phyloP scores from a whole-genome alignment of 2,888 invertebrate species.

The Rhodophaea formosa region DNA sequence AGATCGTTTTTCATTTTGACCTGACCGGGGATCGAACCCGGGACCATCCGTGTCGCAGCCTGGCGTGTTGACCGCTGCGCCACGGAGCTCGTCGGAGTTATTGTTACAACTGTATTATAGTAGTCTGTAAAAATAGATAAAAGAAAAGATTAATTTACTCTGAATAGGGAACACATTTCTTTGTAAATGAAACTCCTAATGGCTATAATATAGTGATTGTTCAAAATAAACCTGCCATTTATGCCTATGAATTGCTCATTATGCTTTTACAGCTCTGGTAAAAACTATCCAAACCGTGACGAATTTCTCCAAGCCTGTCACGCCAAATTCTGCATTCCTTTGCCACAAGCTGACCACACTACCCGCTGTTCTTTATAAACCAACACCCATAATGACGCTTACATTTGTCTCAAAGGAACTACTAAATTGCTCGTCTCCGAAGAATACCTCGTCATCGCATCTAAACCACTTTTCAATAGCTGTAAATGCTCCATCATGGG shows the following conservation, averaged over 20 bases:
- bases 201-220: neutral
- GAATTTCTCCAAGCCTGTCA: conserved; percentile 14
- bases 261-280: conserved; percentile 10
- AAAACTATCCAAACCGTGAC: conserved; percentile 27
- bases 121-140: no score
- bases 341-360: conserved; percentile 7
- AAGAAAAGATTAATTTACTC: neutral
- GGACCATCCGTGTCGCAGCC: no score
- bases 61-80: no score
- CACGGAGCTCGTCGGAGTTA: no score
- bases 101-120: no score
- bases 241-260: neutral
- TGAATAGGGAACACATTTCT: neutral
- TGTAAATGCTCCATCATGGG: conserved; percentile 58
- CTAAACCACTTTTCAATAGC: conserved; percentile 51
- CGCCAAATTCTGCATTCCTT: conserved; percentile 22
- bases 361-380: conserved; percentile 30
- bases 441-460: conserved; percentile 49
- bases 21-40: no score
- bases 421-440: conserved; percentile 45
- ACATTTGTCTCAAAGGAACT: conserved; percentile 51
- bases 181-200: neutral
- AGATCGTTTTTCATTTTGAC: no score
- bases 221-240: neutral
- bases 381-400: conserved; percentile 26